These are phyloP conservation scores for Camptogramma bilineatum DNA, from an alignment of 2,888 invertebrate genomes.

Conservation along the genomic window DNA sequence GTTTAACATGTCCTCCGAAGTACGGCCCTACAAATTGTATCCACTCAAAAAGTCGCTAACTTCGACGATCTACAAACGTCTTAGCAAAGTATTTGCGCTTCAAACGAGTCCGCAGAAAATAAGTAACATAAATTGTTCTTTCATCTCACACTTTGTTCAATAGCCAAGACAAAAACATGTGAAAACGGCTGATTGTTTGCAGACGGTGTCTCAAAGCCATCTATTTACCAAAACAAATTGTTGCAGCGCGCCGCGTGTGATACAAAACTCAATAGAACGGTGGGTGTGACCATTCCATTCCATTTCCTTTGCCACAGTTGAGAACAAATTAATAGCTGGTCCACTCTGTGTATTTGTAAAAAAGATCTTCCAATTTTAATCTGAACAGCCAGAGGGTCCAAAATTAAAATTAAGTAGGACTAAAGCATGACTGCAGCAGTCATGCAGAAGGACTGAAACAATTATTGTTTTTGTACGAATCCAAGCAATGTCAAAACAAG, in stretches of 20 bases:
- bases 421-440: too few species aligned
- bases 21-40: too few species aligned
- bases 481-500: too few species aligned
- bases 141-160: not conserved
- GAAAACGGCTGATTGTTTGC: conserved; percentile 23
- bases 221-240: conserved; percentile 37
- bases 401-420: too few species aligned
- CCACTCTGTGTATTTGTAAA: not conserved
- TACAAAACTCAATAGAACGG: conserved; percentile 60
- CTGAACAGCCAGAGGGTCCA: not conserved
- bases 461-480: too few species aligned
- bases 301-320: conserved; percentile 53
- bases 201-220: conserved; percentile 25
- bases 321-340: conserved; percentile 9
- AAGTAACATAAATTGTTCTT: not conserved
- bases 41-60: too few species aligned
- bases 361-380: not conserved
- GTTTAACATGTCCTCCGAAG: too few species aligned
- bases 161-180: conserved; percentile 8
- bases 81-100: too few species aligned
- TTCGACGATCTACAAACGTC: too few species aligned
- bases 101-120: too few species aligned
- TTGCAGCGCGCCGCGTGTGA: conserved; percentile 28
- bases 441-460: too few species aligned
- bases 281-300: conserved; percentile 78